A percentile compares a stretch with the other conserved stretches of the same genome.
phyloP scores from a whole-genome alignment of 2,797 vertebrate genomes.

The Epinephelus coioides region DNA sequence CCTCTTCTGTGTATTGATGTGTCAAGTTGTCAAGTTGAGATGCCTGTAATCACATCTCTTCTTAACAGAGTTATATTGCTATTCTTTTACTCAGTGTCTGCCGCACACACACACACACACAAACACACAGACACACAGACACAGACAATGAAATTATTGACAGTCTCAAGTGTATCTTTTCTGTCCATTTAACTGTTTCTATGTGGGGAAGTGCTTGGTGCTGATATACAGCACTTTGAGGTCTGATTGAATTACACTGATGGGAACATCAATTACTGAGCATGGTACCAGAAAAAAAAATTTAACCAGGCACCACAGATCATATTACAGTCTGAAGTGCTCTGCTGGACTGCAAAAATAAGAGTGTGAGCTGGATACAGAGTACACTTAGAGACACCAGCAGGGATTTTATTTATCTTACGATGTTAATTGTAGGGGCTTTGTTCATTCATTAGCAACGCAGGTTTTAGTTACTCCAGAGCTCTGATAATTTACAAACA shows the following conservation, averaged over 20 bases:
- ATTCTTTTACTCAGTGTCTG: slow-evolving; percentile 38
- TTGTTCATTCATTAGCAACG: not conserved
- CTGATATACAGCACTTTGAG: slow-evolving; percentile 79
- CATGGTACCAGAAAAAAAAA: slow-evolving; percentile 56
- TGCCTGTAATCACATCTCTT: slow-evolving; percentile 51
- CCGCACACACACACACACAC: slow-evolving; percentile 13
- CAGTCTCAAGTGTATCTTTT: slow-evolving; percentile 80
- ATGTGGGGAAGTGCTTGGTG: slow-evolving; percentile 76
- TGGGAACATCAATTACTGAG: slow-evolving; percentile 79
- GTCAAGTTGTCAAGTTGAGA: slow-evolving; percentile 45
- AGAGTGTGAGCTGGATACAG: not conserved
- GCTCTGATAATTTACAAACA: not conserved
- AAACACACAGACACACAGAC: slow-evolving; percentile 17
- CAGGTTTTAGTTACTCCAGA: not conserved
- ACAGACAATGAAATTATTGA: slow-evolving; percentile 70
- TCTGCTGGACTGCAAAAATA: slow-evolving; percentile 46
- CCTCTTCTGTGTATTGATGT: slow-evolving; percentile 16
- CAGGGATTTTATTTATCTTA: slow-evolving; percentile 11
- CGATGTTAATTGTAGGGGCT: not conserved
- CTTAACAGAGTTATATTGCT: slow-evolving; percentile 52
- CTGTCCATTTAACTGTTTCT: slow-evolving; percentile 77
- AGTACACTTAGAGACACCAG: slow-evolving; percentile 21
- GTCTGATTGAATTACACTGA: slow-evolving; percentile 82
- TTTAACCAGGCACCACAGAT: slow-evolving; percentile 68
- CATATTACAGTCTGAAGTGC: slow-evolving; percentile 52